A percentile compares a stretch with the other conserved stretches of the same genome.
phyloP scores from a whole-genome alignment of 2,113 vertebrate species.

The Polypterus bichir region DNA sequence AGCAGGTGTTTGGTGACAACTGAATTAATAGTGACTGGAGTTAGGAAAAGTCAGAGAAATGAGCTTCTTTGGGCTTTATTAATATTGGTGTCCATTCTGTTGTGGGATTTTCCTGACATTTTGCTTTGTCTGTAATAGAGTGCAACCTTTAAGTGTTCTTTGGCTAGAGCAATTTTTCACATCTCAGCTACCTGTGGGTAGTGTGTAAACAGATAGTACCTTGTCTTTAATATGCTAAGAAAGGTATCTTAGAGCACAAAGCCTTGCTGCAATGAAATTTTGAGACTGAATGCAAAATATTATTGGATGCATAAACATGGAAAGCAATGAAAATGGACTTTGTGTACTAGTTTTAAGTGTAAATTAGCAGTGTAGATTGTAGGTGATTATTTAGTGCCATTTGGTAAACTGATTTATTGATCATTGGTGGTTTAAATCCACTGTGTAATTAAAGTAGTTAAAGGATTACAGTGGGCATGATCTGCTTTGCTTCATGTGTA shows the following conservation, averaged over 20 bases:
- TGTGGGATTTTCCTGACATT: conserved; percentile 49
- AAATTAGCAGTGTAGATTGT: no score
- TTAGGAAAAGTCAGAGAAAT: conserved; percentile 37
- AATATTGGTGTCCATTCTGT: conserved; percentile 51
- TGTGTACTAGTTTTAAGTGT: no score
- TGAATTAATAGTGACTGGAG: conserved; percentile 47
- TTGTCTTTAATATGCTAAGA: no score
- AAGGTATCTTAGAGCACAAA: no score
- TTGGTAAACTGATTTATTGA: conserved; percentile 2
- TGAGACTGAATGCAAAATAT: no score
- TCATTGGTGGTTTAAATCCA: conserved; percentile 12
- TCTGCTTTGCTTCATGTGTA: not conserved
- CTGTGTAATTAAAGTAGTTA: conserved; percentile 15
- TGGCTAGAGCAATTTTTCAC: conserved; percentile 71
- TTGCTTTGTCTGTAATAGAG: conserved; percentile 61
- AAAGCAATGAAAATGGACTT: no score
- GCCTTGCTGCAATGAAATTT: no score
- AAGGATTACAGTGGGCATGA: conserved; percentile 13
- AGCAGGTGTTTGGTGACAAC: conserved; percentile 44
- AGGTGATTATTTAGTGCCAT: not conserved
- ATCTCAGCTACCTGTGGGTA: conserved; percentile 42
- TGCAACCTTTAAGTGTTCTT: conserved; percentile 78
- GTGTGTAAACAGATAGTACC: no score
- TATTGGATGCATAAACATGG: no score
- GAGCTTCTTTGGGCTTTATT: conserved; percentile 45